Base-by-base conservation (phyloP, 2,888 invertebrate genomes). In the Strigamia transsilvanica region DNA sequence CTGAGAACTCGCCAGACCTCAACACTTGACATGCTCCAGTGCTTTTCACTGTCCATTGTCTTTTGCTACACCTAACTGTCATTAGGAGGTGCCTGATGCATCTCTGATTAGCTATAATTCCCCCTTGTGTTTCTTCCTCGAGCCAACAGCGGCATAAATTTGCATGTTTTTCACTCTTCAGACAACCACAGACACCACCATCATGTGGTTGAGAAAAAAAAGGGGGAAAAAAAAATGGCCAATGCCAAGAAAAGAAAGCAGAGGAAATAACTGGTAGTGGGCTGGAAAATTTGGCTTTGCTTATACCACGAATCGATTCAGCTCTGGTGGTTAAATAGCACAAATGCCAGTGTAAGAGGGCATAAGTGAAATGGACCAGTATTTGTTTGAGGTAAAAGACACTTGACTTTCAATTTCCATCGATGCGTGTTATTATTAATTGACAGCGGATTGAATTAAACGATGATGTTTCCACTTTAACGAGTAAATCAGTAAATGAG, bases 31-130 rank as follows among this genome's bases (percentile, higher is more conserved):
- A 73, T 73, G 73, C 73, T 27, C 73, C 73, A 73, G 27, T 73
- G 73, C 73, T 73, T 73, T 73, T 73, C 73, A 73, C 73, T 73
- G 73, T 73, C 73, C 73, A 73, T 73, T 73, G 73, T 73, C 73
- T 73, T 73, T 73, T 73, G 73, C 73, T 73, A 73, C 73, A 73
- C 73, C 73, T 73, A 73, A 73, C 73, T 73, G 73, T 73, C 73
- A 73, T 73, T 73, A 73, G 32, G 73, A 73, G 12, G 73, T 73
- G 73, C 27, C 73, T 73, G 73, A 73, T 73, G 73, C 73, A 73
- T 73, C 73, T 73, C 73, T 73, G 73, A 73, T 73, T 73, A 73
- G 73, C 73, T 73, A 73, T 73, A 73, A 73, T 73, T 73, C 73
- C 73, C 61, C n/a, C 32, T 23, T 73, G 73, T 15, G 73, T 73